These are phyloP conservation scores for Elegia similella DNA, from an alignment of 2,888 invertebrate species.

Conservation along the genomic window DNA sequence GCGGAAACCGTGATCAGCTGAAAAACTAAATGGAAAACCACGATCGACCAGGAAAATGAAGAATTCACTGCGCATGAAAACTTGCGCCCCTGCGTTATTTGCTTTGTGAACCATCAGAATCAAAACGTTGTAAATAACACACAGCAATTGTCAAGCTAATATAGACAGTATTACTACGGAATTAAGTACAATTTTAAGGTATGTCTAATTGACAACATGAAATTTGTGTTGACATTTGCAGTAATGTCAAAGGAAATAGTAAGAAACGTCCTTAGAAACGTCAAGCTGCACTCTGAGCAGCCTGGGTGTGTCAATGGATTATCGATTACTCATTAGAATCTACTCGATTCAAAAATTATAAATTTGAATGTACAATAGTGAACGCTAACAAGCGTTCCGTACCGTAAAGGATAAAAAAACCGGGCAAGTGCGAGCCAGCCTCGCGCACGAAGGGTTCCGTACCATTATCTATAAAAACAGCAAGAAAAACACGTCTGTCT, in stretches of 20 bases:
- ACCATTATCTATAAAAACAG: no score
- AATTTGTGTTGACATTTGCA: background rate
- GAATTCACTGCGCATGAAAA: slow-evolving; percentile 79
- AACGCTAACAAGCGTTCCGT: no score
- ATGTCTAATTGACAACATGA: background rate
- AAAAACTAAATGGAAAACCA: slow-evolving; percentile 76
- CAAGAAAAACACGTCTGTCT: no score
- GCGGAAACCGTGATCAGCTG: slow-evolving; percentile 77
- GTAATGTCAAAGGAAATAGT: background rate
- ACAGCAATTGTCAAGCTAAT: background rate
- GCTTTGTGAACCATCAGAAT: slow-evolving; percentile 31
- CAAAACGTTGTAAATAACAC: slow-evolving; percentile 17
- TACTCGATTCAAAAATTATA: no score
- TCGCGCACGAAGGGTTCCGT: no score
- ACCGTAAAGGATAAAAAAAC: no score
- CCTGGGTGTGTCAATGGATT: no score
- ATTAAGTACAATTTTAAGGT: slow-evolving; percentile 22
- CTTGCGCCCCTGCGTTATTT: slow-evolving; percentile 69
- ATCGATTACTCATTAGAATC: no score
- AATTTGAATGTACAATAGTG: no score
- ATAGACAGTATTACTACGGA: accelerated
- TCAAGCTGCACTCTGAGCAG: no score
- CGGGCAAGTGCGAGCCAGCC: no score
- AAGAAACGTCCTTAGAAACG: no score
- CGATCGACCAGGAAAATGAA: slow-evolving; percentile 76